Conservation (phyloP, 2,888 invertebrate species). For the Acanthosepion lycidas region DNA sequence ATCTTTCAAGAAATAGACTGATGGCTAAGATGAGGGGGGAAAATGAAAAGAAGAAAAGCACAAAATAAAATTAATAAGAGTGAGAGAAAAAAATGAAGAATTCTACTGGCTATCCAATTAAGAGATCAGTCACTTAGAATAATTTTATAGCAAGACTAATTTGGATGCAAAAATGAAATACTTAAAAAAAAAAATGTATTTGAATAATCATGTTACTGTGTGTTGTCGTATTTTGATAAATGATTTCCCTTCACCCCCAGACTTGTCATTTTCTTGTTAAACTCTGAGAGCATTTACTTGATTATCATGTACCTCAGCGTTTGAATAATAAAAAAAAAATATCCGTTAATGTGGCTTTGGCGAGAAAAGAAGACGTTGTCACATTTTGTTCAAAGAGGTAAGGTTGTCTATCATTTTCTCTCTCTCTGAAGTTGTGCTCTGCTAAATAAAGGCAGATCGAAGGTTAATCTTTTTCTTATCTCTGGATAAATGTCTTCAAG, state of each 20-base stretch:
- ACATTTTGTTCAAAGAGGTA: background rate
- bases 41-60: background rate
- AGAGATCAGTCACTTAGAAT: background rate
- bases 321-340: background rate
- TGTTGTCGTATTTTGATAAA: background rate
- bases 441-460: no score
- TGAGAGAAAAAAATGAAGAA: background rate
- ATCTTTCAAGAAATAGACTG: background rate
- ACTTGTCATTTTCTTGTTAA: background rate
- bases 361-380: background rate
- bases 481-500: no score
- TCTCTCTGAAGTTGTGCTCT: background rate
- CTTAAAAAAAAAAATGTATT: background rate
- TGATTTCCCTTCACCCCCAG: background rate
- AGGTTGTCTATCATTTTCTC: background rate
- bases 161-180: background rate
- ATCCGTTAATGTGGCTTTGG: background rate
- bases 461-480: no score
- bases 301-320: background rate
- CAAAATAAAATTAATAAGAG: background rate
- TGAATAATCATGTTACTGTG: background rate
- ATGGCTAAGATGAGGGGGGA: background rate
- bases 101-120: background rate
- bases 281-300: background rate
- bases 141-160: slow-evolving; percentile 33